Evolutionary conservation across 2,888 invertebrate genomes (phyloP).

Genomic region (Andrena hattorfiana): DNA sequence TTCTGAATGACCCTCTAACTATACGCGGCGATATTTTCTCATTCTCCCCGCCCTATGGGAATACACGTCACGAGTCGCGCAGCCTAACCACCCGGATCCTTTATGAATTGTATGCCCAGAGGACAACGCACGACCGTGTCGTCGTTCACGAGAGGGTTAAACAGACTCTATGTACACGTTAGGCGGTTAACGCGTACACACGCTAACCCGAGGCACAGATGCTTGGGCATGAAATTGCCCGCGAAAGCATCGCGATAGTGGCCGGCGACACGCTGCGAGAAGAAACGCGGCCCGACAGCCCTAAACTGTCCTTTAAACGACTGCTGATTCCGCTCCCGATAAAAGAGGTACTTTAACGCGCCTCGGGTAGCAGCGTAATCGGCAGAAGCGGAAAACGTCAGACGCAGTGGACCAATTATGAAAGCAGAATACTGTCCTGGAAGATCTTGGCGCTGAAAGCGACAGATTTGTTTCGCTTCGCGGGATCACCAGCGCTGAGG

Average conservation of each 20-base stretch:
- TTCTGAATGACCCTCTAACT: background rate
- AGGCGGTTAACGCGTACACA: slow-evolving; percentile 41
- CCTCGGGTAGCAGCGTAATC: background rate
- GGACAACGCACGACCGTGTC: background rate
- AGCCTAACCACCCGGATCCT: background rate
- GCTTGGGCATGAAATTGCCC: slow-evolving; percentile 33
- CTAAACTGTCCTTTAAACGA: slow-evolving; percentile 1
- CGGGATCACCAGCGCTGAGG: background rate
- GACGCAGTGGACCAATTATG: background rate
- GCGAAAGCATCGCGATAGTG: slow-evolving; percentile 2
- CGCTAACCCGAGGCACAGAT: slow-evolving; percentile 4
- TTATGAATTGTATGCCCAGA: slow-evolving; percentile 15
- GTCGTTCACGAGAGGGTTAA: slow-evolving; percentile 35
- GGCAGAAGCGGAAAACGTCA: background rate
- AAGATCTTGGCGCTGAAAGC: background rate
- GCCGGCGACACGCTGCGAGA: background rate
- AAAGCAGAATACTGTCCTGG: background rate
- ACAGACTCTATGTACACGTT: slow-evolving; percentile 31
- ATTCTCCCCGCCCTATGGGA: background rate
- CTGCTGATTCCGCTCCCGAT: too few species aligned
- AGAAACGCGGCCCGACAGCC: background rate
- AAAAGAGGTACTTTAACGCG: background rate
- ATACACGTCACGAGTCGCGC: background rate
- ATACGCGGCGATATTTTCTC: slow-evolving; percentile 17
- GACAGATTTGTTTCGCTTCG: background rate